phyloP scores from a whole-genome alignment of 2,113 vertebrate genomes.

The Argyrosomus japonicus region DNA sequence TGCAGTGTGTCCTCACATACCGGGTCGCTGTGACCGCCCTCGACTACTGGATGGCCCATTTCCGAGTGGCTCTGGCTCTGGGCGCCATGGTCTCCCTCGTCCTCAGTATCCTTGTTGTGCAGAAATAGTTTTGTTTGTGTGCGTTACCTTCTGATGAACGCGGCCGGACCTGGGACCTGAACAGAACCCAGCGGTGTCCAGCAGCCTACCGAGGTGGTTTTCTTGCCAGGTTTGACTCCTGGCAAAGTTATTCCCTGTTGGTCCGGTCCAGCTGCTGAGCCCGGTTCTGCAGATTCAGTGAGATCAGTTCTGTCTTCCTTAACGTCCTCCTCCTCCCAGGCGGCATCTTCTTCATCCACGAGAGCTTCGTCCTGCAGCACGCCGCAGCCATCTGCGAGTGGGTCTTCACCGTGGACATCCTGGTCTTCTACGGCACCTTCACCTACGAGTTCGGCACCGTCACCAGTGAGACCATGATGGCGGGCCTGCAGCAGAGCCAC shows the following conservation, averaged over 20 bases:
- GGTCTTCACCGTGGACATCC: conserved; percentile 93
- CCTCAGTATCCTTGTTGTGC: conserved; percentile 89
- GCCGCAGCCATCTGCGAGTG: conserved; percentile 93
- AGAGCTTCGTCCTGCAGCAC: conserved; percentile 91
- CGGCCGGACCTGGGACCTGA: too few species aligned
- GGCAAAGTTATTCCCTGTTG: too few species aligned
- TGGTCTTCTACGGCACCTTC: conserved; percentile 93
- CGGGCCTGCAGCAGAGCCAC: conserved; percentile 85
- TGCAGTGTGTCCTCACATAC: conserved; percentile 92
- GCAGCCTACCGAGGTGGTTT: too few species aligned
- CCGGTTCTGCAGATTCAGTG: too few species aligned
- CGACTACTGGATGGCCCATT: conserved; percentile 91
- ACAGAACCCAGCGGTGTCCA: too few species aligned
- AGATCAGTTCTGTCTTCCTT: conserved; percentile 75
- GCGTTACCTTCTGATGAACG: too few species aligned
- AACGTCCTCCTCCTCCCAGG: conserved; percentile 73
- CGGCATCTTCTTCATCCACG: conserved; percentile 91
- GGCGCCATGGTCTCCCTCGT: conserved; percentile 89
- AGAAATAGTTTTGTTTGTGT: too few species aligned
- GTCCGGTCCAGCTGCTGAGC: too few species aligned
- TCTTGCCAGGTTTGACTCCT: too few species aligned
- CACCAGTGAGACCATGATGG: conserved; percentile 90
- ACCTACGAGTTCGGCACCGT: conserved; percentile 92
- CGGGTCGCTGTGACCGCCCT: conserved; percentile 87
- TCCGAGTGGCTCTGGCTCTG: conserved; percentile 86